These are phyloP conservation scores for Penaeus chinensis DNA, from an alignment of 1,140 invertebrate species.

Conservation along the genomic window DNA sequence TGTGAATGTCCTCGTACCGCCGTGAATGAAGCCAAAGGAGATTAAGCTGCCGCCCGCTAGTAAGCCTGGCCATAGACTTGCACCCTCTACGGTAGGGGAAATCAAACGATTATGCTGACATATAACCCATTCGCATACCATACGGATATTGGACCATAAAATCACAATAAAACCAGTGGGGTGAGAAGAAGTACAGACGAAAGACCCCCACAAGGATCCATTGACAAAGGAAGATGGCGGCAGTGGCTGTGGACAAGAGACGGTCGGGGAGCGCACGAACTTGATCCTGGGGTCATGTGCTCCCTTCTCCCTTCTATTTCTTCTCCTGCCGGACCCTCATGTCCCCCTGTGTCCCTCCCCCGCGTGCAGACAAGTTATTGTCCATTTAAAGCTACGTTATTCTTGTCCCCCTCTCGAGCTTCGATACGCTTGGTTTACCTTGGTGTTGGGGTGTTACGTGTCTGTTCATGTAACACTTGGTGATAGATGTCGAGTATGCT, in stretches of 20 bases:
- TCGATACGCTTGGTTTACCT: no score
- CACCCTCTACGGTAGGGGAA: background rate
- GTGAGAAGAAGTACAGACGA: background rate
- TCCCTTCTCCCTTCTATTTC: constrained; percentile 22
- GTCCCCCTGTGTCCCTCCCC: constrained; percentile 10
- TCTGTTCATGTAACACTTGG: no score
- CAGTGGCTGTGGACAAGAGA: constrained; percentile 9
- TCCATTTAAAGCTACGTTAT: constrained; percentile 22
- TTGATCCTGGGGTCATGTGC: background rate
- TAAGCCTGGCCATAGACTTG: no score
- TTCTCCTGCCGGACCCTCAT: background rate
- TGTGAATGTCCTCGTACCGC: no score
- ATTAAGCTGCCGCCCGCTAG: no score
- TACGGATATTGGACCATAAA: constrained; percentile 13
- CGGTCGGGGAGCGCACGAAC: constrained; percentile 10
- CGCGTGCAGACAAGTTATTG: background rate
- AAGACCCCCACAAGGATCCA: background rate
- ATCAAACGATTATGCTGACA: constrained; percentile 4
- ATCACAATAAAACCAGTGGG: constrained; percentile 16
- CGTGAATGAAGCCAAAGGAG: no score
- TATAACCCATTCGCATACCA: constrained; percentile 13
- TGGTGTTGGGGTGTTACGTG: no score
- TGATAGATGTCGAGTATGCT: no score
- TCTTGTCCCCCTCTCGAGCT: background rate
- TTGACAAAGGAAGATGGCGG: constrained; percentile 19